Percentiles rank a stretch among this genome's conserved stretches.
These are phyloP conservation scores for Phytoseiulus persimilis DNA, from an alignment of 2,888 invertebrate species.

Conservation along the genomic window DNA sequence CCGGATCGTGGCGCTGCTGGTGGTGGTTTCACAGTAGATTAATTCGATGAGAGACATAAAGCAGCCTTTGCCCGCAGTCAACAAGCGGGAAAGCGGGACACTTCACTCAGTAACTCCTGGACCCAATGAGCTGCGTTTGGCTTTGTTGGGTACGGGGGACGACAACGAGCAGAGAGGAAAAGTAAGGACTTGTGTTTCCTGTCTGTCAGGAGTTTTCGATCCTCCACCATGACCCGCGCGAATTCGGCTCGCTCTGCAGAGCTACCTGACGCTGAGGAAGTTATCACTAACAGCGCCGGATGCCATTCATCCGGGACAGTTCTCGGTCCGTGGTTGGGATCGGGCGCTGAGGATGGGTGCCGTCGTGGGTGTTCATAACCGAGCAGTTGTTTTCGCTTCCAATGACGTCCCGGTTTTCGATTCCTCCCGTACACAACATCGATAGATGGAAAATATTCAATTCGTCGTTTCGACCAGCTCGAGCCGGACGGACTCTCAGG, in stretches of 20 bases:
- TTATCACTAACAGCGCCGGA: too few relatives aligned
- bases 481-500: too few relatives aligned
- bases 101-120: conserved; percentile 5
- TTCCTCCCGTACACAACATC: too few relatives aligned
- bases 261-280: background rate
- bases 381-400: too few relatives aligned
- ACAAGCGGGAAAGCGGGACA: background rate
- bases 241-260: background rate
- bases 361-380: too few relatives aligned
- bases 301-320: too few relatives aligned
- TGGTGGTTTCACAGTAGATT: conserved; percentile 36
- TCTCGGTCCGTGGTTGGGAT: too few relatives aligned
- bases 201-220: background rate
- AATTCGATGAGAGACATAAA: conserved; percentile 38
- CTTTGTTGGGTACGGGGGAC: background rate
- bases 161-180: background rate
- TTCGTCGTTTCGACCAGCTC: too few relatives aligned
- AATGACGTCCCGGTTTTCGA: too few relatives aligned
- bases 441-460: too few relatives aligned
- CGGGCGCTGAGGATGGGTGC: too few relatives aligned
- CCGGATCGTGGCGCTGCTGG: background rate
- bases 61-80: conserved; percentile 26
- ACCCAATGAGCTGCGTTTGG: background rate
- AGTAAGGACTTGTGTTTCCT: background rate
- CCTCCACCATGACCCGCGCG: background rate